phyloP scores from a whole-genome alignment of 2,797 vertebrate genomes.

The Enteromius radiatus region DNA sequence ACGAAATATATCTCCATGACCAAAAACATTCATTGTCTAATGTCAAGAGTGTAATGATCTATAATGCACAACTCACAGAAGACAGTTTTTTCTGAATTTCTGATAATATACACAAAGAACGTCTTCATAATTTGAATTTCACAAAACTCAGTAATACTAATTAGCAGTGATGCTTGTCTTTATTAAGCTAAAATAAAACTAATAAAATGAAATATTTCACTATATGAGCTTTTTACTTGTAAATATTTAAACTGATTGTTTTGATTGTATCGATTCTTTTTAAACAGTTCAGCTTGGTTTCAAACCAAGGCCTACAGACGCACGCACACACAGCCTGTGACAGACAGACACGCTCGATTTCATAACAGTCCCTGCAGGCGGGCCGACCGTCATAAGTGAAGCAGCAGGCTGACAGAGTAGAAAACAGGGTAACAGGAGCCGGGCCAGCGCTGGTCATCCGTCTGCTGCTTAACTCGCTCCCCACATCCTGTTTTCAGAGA shows the following conservation, averaged over 20 bases:
- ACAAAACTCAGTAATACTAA: background rate
- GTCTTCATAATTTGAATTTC: background rate
- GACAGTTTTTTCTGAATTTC: no score
- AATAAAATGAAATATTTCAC: background rate
- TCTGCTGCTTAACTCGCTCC: conserved; percentile 43
- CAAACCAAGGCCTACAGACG: conserved; percentile 17
- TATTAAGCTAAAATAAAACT: background rate
- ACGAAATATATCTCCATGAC: background rate
- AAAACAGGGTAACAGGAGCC: conserved; percentile 35
- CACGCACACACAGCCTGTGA: background rate
- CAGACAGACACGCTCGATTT: conserved; percentile 31
- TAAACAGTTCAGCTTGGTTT: conserved; percentile 34
- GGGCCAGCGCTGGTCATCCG: conserved; percentile 52
- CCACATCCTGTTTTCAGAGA: conserved; percentile 66
- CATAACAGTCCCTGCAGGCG: conserved; percentile 13
- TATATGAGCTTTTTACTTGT: background rate
- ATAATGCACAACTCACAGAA: background rate
- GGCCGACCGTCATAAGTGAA: conserved; percentile 26
- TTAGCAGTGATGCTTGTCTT: background rate
- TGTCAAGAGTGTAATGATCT: background rate
- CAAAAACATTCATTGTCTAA: background rate
- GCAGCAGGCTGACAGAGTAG: conserved; percentile 34
- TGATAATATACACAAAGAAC: background rate
- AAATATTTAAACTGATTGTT: background rate
- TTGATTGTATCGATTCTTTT: background rate